Percentiles rank a stretch among this genome's conserved stretches.
Evolutionary conservation across 1,140 invertebrate genomes (phyloP).

Genomic region (Drosophila paulistorum): DNA sequence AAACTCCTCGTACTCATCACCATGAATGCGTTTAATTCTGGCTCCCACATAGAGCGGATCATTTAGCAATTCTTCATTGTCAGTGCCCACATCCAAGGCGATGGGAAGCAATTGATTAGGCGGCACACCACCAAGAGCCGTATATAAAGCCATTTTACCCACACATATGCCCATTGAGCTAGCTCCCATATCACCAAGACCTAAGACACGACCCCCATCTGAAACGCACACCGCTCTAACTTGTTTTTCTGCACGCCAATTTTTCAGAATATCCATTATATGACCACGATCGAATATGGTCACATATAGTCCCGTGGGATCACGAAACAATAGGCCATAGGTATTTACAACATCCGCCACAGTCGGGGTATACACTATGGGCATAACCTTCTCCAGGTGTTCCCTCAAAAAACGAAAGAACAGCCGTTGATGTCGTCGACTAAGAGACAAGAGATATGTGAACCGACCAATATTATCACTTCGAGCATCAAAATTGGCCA

Average conservation of each 20-base stretch:
- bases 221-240: conserved; percentile 96
- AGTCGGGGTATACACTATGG: conserved; percentile 80
- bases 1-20: conserved; percentile 95
- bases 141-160: conserved; percentile 96
- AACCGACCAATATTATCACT: conserved; percentile 92
- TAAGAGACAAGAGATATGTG: conserved; percentile 91
- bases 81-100: conserved; percentile 96
- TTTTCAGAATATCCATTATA: conserved; percentile 89
- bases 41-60: conserved; percentile 98
- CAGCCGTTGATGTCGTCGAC: conserved; percentile 95
- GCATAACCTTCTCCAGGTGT: conserved; percentile 95
- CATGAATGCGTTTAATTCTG: conserved; percentile 91
- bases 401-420: conserved; percentile 97
- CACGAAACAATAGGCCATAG: conserved; percentile 54
- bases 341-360: conserved; percentile 90
- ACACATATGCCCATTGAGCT: conserved; percentile 98
- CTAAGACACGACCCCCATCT: conserved; percentile 96
- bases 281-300: conserved; percentile 98
- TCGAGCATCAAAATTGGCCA: conserved; percentile 89
- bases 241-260: conserved; percentile 34
- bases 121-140: conserved; percentile 95
- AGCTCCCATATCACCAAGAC: conserved; percentile 95
- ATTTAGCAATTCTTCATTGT: conserved; percentile 91
- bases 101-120: conserved; percentile 95
- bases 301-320: conserved; percentile 96